phyloP scores from a whole-genome alignment of 2,113 vertebrate species.

The Melanotaenia duboulayi region DNA sequence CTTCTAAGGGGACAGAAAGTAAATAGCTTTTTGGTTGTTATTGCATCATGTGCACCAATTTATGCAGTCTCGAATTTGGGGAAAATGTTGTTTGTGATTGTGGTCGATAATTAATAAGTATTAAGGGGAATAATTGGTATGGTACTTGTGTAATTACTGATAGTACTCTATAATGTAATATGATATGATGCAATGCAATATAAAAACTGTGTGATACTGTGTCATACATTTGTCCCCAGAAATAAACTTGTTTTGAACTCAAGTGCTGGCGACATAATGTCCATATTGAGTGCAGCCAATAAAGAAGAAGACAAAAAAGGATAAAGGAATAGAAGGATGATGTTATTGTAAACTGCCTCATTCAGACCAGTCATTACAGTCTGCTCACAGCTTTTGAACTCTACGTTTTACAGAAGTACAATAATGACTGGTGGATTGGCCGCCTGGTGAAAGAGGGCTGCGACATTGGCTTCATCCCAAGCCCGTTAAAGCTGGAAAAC shows the following conservation, averaged over 20 bases:
- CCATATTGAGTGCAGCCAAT: no score
- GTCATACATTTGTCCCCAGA: no score
- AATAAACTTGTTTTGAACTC: no score
- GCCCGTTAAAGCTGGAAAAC: conserved; percentile 94
- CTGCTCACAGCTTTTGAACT: not conserved
- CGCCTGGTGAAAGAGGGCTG: conserved; percentile 97
- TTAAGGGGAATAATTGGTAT: no score
- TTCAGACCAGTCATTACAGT: not conserved
- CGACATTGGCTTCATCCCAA: conserved; percentile 97
- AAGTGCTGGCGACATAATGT: no score
- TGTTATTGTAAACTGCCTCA: not conserved
- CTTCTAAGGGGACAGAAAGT: no score
- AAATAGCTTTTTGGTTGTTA: not conserved
- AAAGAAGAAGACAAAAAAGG: no score
- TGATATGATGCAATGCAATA: no score
- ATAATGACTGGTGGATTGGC: conserved; percentile 99
- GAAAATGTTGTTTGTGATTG: not conserved
- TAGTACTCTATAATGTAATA: no score
- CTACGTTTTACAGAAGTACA: conserved; percentile 89
- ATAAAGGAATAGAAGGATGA: not conserved
- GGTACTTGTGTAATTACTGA: not conserved
- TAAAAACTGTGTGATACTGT: no score
- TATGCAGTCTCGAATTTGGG: not conserved
- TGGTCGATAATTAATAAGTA: not conserved
- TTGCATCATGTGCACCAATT: rapidly evolving